Evolutionary conservation across 2,113 vertebrate genomes (phyloP), one percentile per base, ranked within the genome.

Genomic region (Ophiodon elongatus): DNA sequence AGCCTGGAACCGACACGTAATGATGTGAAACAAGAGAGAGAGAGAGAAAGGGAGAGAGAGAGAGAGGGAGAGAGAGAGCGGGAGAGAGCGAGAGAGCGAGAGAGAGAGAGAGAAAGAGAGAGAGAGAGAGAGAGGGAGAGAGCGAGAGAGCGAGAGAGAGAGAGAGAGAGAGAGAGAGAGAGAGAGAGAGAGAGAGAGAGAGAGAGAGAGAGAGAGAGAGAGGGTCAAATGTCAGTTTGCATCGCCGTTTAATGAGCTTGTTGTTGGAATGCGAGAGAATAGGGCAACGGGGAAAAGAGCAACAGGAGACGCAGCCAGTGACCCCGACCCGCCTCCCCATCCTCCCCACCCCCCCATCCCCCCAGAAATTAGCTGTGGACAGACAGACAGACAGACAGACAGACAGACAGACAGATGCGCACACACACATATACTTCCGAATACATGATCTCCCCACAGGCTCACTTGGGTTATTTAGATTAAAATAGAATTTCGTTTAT

Each of bases 171-270:
- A 52, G 41, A 43, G 41, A 43, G 45, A 19, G 45, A 19, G 45
- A 19, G 45, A 6, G 11, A 41, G 39, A 41, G 39, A 41, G 39
- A 41, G 39, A 41, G 39, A 41, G 39, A 41, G 39, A 41, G 39
- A 92, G 84, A 82, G 85, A 85, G 87, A 84, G 62, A 71, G 85
- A 74, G 78, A 88, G 73, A 89, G 7, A 80, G 85, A 84, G 57
- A 2, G 88, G 94, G 91, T 91, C 88, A 92, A 93, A 94, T 94
- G 94, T 95, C 95, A 94, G 80, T 82, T 87, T 89, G 85, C 86
- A 10, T 79, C 35, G 71, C 79, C 64, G 86, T 92, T 91, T 95
- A 95, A 96, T 95, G 94, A 95, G 94, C 91, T 93, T 89, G 87
- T 93, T 93, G 92, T 93, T 85, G 60, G 82, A 43, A 85, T 90